Conservation (phyloP, 2,797 vertebrate species). For the Serranus cabrilla region DNA sequence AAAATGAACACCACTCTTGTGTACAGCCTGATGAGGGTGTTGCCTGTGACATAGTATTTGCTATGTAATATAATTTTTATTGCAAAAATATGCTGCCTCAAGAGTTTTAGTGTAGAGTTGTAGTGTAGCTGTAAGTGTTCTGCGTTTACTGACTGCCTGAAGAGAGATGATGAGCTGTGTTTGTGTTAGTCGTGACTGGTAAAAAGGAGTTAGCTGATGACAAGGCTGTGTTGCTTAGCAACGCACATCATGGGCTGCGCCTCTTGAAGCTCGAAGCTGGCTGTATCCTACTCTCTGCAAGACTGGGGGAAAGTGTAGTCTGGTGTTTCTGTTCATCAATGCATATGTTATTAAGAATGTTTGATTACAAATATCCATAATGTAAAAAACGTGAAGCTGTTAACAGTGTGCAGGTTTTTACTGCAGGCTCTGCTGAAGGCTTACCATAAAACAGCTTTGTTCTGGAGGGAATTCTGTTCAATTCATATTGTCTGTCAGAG, state of each 20-base stretch:
- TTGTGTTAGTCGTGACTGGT: conserved; percentile 94
- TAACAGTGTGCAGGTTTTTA: conserved; percentile 14
- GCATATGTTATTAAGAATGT: conserved; percentile 19
- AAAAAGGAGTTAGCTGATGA: conserved; percentile 93
- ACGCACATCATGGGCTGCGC: conserved; percentile 87
- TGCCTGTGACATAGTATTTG: conserved; percentile 6
- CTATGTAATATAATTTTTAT: conserved; percentile 23
- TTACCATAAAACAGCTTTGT: conserved; percentile 35
- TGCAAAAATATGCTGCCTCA: conserved; percentile 49
- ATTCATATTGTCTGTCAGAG: conserved; percentile 57
- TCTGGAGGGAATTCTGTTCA: conserved; percentile 44
- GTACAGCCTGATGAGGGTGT: not conserved
- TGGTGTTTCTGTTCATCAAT: conserved; percentile 51
- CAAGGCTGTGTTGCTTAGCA: conserved; percentile 92
- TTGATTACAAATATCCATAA: conserved; percentile 11
- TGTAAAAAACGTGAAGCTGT: conserved; percentile 5
- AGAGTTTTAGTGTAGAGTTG: conserved; percentile 67
- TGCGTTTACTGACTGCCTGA: conserved; percentile 81
- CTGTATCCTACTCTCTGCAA: conserved; percentile 81
- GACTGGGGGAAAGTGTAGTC: conserved; percentile 68
- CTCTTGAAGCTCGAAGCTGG: conserved; percentile 87
- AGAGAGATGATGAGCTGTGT: conserved; percentile 85
- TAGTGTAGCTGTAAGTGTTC: conserved; percentile 70
- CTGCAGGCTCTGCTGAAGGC: conserved; percentile 16
- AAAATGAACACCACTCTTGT: conserved; percentile 9